Base-by-base conservation (phyloP, 2,113 vertebrate species). In the Herpailurus yagouaroundi region DNA sequence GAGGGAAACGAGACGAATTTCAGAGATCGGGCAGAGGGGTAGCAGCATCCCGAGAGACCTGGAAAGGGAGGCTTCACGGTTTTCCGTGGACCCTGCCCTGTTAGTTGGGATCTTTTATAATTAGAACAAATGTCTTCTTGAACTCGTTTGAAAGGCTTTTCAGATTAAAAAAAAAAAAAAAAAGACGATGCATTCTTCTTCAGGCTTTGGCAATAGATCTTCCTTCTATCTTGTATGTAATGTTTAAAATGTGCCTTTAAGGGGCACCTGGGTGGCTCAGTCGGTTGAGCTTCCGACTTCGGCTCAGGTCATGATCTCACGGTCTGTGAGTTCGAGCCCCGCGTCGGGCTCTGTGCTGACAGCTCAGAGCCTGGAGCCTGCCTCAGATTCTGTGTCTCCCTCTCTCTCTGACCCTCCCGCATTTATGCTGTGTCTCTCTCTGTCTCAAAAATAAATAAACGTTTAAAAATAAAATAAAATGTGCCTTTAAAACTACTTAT, bases 281-380 rank as follows among this genome's bases (percentile, higher is more conserved):
- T 31, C 4, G 5, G 64, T 66, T 66, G 13, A 66, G 13, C 29
- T 1, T 13, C 13, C 5, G 10, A 13, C 64, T 66, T 31, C 29
- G 6, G 64, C 64, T 13, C 13, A 66, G 29, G 64, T 31, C 29
- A 14, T 33, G 64, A 66, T 31, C 29, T 13, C 13, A 5, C 1
- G 2, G 29, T 66, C 6, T 13, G 7, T 2, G 5, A 2, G 64
- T 31, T 66, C 4, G 29, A 31, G 13, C 29, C 64, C 29, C 13
- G 2, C 0, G 0, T 29, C 7, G 0, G 63, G 63, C 27, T 64
- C 27, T 3, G 10, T 3, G 4, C 63, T 29, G 11, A 55, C 55
- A 45, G 45, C 1, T 45, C 45, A 8, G 45, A 45, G 45, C 45
- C 45, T 45, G 21, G 57, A 9, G 57, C 57, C 57, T 60, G 57